Conservation (phyloP, 2,797 vertebrate genomes). For the Acomys russatus region DNA sequence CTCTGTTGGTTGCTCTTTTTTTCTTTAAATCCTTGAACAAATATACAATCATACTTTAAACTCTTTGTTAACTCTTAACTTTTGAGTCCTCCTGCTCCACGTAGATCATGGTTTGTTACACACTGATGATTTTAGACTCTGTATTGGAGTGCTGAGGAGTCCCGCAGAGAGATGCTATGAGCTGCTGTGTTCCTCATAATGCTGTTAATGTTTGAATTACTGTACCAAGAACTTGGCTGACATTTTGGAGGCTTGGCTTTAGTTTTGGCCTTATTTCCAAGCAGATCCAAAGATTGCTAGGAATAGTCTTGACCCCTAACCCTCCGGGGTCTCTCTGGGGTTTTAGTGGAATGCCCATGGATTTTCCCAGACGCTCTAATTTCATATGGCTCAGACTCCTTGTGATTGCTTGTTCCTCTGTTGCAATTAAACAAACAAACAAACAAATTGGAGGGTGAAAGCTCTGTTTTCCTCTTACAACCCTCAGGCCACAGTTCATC, state of each 20-base stretch:
- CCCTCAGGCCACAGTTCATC: not conserved
- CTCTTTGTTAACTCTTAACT: not conserved
- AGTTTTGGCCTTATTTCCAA: not conserved
- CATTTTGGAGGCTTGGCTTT: not conserved
- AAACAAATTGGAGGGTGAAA: not conserved
- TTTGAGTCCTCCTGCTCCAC: not conserved
- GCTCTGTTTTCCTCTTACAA: not conserved
- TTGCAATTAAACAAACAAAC: not conserved
- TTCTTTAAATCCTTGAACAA: not conserved
- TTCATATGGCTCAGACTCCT: not conserved
- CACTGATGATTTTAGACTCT: not conserved
- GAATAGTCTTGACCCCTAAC: not conserved
- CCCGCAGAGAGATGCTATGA: not conserved
- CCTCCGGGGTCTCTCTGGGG: not conserved
- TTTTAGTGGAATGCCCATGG: not conserved
- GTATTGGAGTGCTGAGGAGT: not conserved
- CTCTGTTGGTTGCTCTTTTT: not conserved
- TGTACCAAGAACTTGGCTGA: not conserved
- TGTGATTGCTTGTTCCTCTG: not conserved
- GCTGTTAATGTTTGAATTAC: slow-evolving; percentile 5
- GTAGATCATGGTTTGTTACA: not conserved
- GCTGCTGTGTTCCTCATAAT: no score
- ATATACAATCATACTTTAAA: not conserved
- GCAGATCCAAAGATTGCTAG: not conserved
- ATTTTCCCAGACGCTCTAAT: not conserved